A percentile compares a stretch with the other conserved stretches of the same genome.
Conservation (phyloP, 2,113 vertebrate species). For the Alouatta palliata region DNA sequence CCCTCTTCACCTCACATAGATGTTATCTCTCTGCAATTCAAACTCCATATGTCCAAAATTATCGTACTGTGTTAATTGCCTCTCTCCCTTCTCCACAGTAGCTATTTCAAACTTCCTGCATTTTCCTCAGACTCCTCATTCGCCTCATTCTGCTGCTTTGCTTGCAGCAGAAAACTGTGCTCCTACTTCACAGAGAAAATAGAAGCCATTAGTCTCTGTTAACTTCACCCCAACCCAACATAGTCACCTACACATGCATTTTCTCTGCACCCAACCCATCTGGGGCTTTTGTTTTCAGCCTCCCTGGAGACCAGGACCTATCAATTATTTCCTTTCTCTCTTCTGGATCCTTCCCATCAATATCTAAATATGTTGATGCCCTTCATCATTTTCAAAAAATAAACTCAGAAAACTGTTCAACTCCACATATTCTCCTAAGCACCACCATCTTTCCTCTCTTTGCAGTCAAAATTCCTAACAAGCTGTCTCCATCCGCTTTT, state of each 20-base stretch:
- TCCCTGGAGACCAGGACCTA: neutral
- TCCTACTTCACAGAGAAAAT: neutral
- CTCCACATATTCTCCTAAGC: neutral
- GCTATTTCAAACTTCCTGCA: neutral
- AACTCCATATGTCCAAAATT: neutral
- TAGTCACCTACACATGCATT: neutral
- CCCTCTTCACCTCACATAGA: neutral
- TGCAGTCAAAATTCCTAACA: neutral
- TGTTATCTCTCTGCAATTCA: neutral
- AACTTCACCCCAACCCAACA: neutral
- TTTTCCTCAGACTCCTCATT: neutral
- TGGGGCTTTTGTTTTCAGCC: neutral
- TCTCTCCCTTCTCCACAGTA: neutral
- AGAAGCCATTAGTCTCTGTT: neutral
- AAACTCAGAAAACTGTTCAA: conserved; percentile 31
- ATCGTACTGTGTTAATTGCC: neutral
- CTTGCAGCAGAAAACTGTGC: neutral
- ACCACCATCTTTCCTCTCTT: neutral
- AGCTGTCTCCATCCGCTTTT: neutral
- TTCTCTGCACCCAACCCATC: neutral
- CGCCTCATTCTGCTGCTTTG: neutral
- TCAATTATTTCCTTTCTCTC: neutral
- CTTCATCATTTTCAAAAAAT: neutral
- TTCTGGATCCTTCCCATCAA: neutral
- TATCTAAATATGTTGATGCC: neutral